A percentile compares a stretch with the other conserved stretches of the same genome.
phyloP scores from a whole-genome alignment of 2,888 invertebrate species.

The Keiferia lycopersicella region DNA sequence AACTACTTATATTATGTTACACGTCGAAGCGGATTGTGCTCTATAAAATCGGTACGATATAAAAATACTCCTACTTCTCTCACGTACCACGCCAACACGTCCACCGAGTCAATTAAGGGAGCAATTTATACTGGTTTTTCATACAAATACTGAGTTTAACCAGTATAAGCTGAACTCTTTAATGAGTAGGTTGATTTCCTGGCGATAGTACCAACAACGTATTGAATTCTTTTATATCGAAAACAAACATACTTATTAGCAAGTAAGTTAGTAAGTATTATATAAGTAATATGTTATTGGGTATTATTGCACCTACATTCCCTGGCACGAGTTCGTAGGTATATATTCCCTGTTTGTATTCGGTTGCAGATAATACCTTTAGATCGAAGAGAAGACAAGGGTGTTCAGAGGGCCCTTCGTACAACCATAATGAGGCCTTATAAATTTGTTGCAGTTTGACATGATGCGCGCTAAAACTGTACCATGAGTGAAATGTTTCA shows the following conservation, averaged over 20 bases:
- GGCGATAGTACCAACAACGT: neutral
- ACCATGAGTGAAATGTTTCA: no score
- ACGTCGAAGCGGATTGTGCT: conserved; percentile 23
- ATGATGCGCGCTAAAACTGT: no score
- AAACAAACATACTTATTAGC: neutral
- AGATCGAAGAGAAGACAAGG: no score
- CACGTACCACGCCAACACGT: neutral
- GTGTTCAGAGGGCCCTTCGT: no score
- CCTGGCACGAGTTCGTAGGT: neutral
- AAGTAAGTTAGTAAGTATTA: neutral
- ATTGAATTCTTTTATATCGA: conserved; percentile 7
- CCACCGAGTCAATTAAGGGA: no score
- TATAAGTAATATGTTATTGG: neutral
- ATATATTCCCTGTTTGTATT: neutral
- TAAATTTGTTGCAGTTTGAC: no score
- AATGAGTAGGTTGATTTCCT: no score
- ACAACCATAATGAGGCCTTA: no score
- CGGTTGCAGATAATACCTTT: neutral
- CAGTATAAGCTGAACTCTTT: no score
- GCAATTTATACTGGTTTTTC: no score
- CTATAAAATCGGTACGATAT: conserved; percentile 20
- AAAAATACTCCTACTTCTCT: conserved; percentile 20
- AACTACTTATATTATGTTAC: conserved; percentile 26
- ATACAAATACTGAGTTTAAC: no score
- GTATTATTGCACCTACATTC: conserved; percentile 4